Evolutionary conservation across 2,113 vertebrate genomes (phyloP), one percentile per base, ranked within the genome.

Genomic region (Regulus satrapa): DNA sequence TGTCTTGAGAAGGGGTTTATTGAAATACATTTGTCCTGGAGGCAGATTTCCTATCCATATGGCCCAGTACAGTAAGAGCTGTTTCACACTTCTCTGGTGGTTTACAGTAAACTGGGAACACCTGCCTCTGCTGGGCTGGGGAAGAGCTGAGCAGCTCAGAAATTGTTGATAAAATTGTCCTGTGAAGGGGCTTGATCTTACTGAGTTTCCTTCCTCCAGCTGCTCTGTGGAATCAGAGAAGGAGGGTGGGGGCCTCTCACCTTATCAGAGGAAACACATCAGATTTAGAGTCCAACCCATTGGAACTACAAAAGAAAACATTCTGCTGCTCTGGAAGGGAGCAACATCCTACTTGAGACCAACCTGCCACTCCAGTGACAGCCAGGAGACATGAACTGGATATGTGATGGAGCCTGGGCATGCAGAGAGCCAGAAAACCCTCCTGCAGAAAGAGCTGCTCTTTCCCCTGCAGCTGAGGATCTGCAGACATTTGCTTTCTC

Each of bases 131-230:
- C 58, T 97, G 83, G 84, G 63, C 25, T 41, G 83, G 78, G 91
- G 89, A 95, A 96, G 75, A 74, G 88, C 32, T 88, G 71, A 84
- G 62, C 11, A 16, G 66, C 63, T 97, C 88, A 26, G 54, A 92
- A 90, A 89, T 56, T 92, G 85, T 55, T 95, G 97, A 94, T 97
- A 97, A 96, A 96, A 84, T 71, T 88, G 73, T 92, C 81, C 73
- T 89, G 88, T 71, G 74, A 86, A 83, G 67, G 67, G 62, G 79
- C 34, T 82, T 26, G 31, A 85, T 96, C 95, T 94, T 20, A 5
- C 66, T 66, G 26, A 25, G 41, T 82, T 94, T 95, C 63, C 81
- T 85, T 95, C 46, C 43, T 88, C 48, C 0, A 1, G 40, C 66
- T 91, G 77, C 72, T 69, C 2, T 1, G 26, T 6, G 88, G 31